phyloP scores from a whole-genome alignment of 2,113 vertebrate genomes.

The Nibea albiflora region DNA sequence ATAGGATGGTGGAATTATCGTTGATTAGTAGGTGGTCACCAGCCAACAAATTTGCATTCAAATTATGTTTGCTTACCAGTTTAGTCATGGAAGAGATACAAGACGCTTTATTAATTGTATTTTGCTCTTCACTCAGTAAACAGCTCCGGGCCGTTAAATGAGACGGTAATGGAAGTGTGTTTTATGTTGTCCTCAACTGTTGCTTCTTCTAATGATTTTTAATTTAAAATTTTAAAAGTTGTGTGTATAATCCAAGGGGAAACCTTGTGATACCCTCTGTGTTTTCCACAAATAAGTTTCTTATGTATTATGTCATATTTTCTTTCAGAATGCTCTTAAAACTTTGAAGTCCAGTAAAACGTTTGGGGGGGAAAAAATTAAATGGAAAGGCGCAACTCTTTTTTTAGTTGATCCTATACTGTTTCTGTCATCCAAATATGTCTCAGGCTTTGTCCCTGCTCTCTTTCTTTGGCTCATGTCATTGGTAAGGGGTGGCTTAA shows the following conservation, averaged over 20 bases:
- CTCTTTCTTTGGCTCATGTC: too few species aligned
- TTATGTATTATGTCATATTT: background rate
- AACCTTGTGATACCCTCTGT: background rate
- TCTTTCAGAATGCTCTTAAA: background rate
- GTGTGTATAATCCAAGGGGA: conserved; percentile 22
- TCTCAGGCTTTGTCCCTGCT: too few species aligned
- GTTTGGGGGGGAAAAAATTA: background rate
- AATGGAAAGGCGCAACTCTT: background rate
- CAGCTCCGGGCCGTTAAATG: conserved; percentile 43
- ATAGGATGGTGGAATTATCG: conserved; percentile 44
- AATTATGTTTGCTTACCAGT: conserved; percentile 55
- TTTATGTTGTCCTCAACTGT: conserved; percentile 49
- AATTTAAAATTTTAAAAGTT: background rate
- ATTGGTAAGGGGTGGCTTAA: background rate
- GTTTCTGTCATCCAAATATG: too few species aligned
- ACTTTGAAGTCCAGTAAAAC: background rate
- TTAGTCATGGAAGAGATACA: conserved; percentile 39
- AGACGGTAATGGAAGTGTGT: conserved; percentile 45
- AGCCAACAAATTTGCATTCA: conserved; percentile 51
- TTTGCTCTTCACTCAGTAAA: conserved; percentile 49
- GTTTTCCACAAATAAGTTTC: conserved; percentile 4
- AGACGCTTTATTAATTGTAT: conserved; percentile 60
- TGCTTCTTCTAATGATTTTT: conserved; percentile 44
- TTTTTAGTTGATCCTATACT: background rate
- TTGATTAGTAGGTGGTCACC: conserved; percentile 53